Base-by-base conservation (phyloP, 2,113 vertebrate genomes). In the Uria aalge region DNA sequence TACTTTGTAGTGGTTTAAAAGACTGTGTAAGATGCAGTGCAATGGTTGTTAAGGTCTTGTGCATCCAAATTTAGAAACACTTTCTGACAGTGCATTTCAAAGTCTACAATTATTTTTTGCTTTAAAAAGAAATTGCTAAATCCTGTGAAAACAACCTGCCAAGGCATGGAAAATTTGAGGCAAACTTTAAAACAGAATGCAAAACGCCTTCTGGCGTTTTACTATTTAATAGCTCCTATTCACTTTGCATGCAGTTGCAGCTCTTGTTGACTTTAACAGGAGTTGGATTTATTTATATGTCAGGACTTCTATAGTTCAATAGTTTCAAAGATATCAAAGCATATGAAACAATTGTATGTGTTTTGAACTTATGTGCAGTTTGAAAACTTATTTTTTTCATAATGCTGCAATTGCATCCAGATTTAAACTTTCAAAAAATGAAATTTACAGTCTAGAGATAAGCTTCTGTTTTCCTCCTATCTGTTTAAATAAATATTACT, bases 131-230 rank as follows among this genome's bases (percentile, higher is more conserved):
- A 77, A 57, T 86, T 19, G 6, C 67, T 74, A 56, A 72, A 67
- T 75, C 34, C 56, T 67, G 17, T 76, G 77, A 67, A 86, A 75
- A 84, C 32, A 90, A 47, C 47, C 23, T 80, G 43, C n/a, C 29
- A 73, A 79, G 47, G 34, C 30, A n/a, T 88, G 53, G 57, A 56
- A 72, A 82, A 81, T 63, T 81, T 56, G 66, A 89, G 43, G 20
- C 48, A 67, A 72, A 47, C 69, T 94, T 90, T 94, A 92, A 94
- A 97, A 94, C 8, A 67, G 77, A 92, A 97, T 96, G 76, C 63
- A 93, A 96, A 95, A 88, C 72, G 30, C 73, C 89, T 84, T 88
- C 93, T 77, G 64, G 57, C 30, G 7, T 92, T 97, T 94, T 90
- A 87, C 55, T 87, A 3, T 63, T 29, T 32, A 50, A 59, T n/a